These are phyloP conservation scores for Pempheris klunzingeri DNA, from an alignment of 2,797 vertebrate genomes.

Conservation along the genomic window DNA sequence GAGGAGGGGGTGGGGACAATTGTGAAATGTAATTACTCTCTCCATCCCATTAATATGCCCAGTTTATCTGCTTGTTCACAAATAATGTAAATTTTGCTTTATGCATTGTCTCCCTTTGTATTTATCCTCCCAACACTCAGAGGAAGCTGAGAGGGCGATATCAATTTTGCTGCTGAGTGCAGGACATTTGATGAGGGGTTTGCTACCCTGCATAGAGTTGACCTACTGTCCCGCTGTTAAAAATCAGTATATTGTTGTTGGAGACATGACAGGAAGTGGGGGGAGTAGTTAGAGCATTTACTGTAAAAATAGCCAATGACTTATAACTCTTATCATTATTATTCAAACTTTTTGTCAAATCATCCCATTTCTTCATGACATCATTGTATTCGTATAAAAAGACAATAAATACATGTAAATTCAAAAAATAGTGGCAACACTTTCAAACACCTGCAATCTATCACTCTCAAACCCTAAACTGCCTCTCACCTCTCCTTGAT, in stretches of 20 bases:
- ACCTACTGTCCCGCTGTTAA: not conserved
- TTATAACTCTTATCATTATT: not conserved
- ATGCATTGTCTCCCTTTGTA: not conserved
- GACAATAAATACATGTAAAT: no score
- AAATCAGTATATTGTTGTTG: not conserved
- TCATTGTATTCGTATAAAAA: no score
- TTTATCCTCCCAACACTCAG: not conserved
- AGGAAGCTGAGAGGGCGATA: no score
- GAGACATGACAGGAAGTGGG: not conserved
- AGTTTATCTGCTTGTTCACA: not conserved
- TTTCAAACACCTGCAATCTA: not conserved
- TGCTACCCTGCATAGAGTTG: not conserved
- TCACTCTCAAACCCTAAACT: not conserved
- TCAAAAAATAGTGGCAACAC: not conserved
- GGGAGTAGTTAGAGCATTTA: not conserved
- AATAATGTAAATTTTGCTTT: not conserved
- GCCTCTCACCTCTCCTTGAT: constrained; percentile 95
- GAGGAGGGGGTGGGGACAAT: no score
- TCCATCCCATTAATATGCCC: not conserved
- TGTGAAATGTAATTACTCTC: not conserved
- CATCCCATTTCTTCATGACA: no score
- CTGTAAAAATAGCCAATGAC: not conserved
- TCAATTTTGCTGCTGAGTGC: no score
- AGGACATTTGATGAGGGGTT: no score
- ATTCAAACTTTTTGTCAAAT: not conserved